Evolutionary conservation across 2,888 invertebrate species (phyloP), one percentile per base, ranked within the genome.

Genomic region (Hoplodrina blanda): DNA sequence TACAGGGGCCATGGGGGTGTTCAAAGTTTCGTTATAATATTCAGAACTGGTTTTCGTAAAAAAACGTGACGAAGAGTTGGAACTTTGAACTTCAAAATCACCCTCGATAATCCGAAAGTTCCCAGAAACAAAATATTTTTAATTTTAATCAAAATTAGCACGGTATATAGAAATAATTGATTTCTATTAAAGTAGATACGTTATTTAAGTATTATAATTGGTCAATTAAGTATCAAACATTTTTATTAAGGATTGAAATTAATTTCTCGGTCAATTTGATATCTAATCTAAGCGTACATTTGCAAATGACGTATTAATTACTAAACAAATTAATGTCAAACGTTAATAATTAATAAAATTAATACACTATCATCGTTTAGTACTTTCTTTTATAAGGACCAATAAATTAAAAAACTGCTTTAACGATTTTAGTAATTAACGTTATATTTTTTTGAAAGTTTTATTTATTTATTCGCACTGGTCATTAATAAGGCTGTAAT

Each of bases 261-360:
- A 63, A n/a, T 50, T 52, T 33, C 15, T 17, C 17, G n/a, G 19
- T 13, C 20, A 62, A 30, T 53, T 55, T 55, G 17, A 15, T 53
- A 53, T 61, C n/a, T 52, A 53, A 41, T 55, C 52, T 37, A 53
- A 59, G 7, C 30, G 55, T 44, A 57, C 15, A 46, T 56, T 69
- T 78, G 81, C 41, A 65, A 81, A 68, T 60, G 76, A 60, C 65
- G 52, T 67, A 60, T 67, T 72, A 67, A 73, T 81, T 76, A 69
- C 30, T 44, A 11, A 46, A 57, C 19, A 19, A 68, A 78, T 69
- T 65, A 71, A 56, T 61, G 41, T 59, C 17, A 33, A 50, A 15
- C 49, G n/a, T n/a, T n/a, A n/a, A 5, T 6, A 55, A 20, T 62
- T n/a, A n/a, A n/a, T n/a, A n/a, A n/a, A 62, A 54, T 55, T 53